Evolutionary conservation across 2,888 invertebrate species (phyloP).

Genomic region (Pegoplata infirma): DNA sequence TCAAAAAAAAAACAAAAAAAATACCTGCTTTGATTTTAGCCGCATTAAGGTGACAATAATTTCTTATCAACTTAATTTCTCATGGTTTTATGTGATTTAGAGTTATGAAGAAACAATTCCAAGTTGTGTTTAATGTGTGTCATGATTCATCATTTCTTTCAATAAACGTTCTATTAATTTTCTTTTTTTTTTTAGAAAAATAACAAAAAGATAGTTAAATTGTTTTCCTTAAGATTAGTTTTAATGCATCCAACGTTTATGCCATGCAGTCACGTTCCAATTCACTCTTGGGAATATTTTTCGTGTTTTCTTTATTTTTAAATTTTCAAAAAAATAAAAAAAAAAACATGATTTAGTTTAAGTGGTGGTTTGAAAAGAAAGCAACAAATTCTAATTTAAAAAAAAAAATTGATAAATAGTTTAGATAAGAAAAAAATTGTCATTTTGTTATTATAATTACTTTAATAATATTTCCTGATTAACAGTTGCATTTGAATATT

Average conservation of each 20-base stretch:
- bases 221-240: conserved; percentile 50
- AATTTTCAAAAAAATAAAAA: no score
- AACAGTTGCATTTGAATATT: neutral
- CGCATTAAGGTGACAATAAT: conserved; percentile 7
- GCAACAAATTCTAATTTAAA: conserved; percentile 17
- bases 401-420: conserved; percentile 25
- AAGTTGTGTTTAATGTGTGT: conserved; percentile 13
- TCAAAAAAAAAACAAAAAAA: no score
- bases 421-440: neutral
- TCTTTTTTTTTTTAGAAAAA: conserved; percentile 7
- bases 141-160: conserved; percentile 45
- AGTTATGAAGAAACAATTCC: conserved; percentile 9
- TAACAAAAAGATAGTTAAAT: conserved; percentile 33
- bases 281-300: conserved; percentile 65
- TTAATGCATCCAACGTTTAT: conserved; percentile 63
- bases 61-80: conserved; percentile 4
- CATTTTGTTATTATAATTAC: neutral
- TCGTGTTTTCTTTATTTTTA: conserved; percentile 21
- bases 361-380: neutral
- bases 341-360: conserved; percentile 10
- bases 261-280: conserved; percentile 67
- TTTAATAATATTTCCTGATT: neutral
- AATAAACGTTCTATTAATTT: conserved; percentile 50
- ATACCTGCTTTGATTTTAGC: neutral
- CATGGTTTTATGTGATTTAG: neutral